phyloP scores from a whole-genome alignment of 2,113 vertebrate genomes.

The Himantopus leucocephalus region DNA sequence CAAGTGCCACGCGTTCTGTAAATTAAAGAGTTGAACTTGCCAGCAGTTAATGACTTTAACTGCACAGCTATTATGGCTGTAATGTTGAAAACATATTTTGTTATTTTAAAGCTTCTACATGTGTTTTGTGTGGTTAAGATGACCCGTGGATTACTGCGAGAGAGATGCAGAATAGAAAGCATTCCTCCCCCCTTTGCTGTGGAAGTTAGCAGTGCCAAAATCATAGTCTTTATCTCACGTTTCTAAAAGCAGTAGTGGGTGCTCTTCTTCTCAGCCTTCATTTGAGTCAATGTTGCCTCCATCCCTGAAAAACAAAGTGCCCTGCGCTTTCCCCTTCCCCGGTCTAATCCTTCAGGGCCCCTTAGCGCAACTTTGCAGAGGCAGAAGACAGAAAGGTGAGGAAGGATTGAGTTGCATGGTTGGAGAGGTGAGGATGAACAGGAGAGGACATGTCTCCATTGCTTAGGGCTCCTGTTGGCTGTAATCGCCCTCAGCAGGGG shows the following conservation, averaged over 20 bases:
- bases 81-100: background rate
- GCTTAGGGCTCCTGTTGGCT: background rate
- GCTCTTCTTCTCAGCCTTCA: background rate
- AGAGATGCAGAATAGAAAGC: background rate
- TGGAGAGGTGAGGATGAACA: background rate
- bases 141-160: background rate
- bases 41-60: background rate
- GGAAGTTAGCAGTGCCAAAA: background rate
- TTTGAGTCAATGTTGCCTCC: background rate
- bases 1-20: background rate
- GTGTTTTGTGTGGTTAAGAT: background rate
- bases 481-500: rapidly evolving
- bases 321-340: background rate
- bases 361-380: background rate
- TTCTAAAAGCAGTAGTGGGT: background rate
- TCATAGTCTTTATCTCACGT: background rate
- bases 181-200: background rate
- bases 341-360: background rate
- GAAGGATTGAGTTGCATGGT: too few species aligned
- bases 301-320: background rate
- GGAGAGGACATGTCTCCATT: background rate
- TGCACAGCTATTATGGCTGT: background rate
- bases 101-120: background rate
- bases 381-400: background rate
- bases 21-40: background rate